Evolutionary conservation across 2,888 invertebrate genomes (phyloP), one percentile per base, ranked within the genome.

Genomic region (Hypercompe scribonia): DNA sequence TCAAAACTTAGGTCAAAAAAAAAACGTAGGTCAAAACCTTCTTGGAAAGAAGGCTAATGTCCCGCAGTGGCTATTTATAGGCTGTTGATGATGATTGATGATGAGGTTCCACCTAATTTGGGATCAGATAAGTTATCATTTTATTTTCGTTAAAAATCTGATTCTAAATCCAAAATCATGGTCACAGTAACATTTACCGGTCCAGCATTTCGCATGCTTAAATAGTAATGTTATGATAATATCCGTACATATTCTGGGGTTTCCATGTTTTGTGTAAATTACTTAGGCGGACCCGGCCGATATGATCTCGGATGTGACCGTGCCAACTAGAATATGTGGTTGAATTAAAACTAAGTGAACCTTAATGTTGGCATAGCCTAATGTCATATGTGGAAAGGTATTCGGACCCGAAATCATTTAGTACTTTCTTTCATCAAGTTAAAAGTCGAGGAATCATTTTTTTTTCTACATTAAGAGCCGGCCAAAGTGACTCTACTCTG

Each of bases 191-290:
- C 67, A 76, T 81, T 80, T 76, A 80, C 81, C 79, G 77, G 77
- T 70, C 73, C 71, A 73, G 70, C 78, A 79, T 74, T 80, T 78
- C 78, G 85, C 78, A 78, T 79, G 80, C 78, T 85, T 85, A 86
- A 85, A 85, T 84, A 86, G 81, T 84, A 86, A 86, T 81, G 86
- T 85, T 82, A 86, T 79, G 82, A 77, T 84, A 86, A 85, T 82
- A 79, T 74, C 81, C 78, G 72, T 71, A 71, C 76, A 75, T 79
- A 84, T 85, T 77, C 76, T 75, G 73, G 74, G 78, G 80, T 76
- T 78, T 68, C 75, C 73, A 77, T 81, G 80, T 81, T 84, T 85
- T 80, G 84, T 85, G 79, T 85, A 83, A 84, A 85, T 86, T 86
- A 85, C 84, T 81, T 74, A 74, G 65, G 77, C 74, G 82, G 84